A percentile compares a stretch with the other conserved stretches of the same genome.
Conservation (phyloP, 2,113 vertebrate species). For the Thamnophis sirtalis region DNA sequence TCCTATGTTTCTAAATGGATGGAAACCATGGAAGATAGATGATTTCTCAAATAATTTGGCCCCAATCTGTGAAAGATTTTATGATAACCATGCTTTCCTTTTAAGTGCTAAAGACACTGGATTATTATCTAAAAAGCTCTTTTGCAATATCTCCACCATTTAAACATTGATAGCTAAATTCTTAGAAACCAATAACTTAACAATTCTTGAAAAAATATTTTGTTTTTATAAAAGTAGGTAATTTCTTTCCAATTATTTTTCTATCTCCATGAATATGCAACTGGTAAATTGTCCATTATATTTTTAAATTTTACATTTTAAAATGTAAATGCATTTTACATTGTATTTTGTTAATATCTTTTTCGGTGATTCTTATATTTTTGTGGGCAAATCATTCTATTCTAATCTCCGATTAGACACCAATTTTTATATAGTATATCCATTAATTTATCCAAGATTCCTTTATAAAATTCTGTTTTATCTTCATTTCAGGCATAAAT, state of each 20-base stretch:
- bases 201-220: neutral
- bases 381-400: neutral
- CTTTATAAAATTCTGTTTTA: neutral
- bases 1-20: neutral
- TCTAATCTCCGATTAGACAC: neutral
- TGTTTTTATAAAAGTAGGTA: neutral
- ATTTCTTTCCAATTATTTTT: neutral
- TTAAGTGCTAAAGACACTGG: neutral
- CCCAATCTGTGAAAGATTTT: neutral
- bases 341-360: neutral
- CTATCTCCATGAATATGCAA: neutral
- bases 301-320: neutral
- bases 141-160: neutral
- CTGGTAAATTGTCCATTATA: neutral
- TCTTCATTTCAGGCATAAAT: neutral
- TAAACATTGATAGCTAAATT: neutral
- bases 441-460: neutral
- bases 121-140: neutral
- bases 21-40: neutral
- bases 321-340: neutral
- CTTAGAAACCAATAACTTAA: neutral
- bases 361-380: neutral
- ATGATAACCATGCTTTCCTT: neutral
- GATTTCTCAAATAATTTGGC: neutral
- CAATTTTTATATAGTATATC: neutral